Evolutionary conservation across 1,140 invertebrate species (phyloP), one percentile per base, ranked within the genome.

Genomic region (Potamilus streckersoni): DNA sequence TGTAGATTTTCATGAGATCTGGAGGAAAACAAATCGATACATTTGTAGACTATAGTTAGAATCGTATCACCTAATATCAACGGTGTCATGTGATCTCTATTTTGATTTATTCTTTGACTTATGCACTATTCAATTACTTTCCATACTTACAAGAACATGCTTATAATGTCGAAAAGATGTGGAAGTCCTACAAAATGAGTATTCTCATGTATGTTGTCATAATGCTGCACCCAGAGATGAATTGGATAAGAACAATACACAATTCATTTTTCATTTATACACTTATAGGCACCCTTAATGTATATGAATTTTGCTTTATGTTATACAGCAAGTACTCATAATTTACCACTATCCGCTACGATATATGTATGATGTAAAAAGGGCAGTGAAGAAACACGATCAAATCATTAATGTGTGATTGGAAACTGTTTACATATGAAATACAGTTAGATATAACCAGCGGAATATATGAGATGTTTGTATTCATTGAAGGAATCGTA

Each of bases 131-230:
- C 78, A 89, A 95, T 91, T 96, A 97, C 89, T 95, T 97, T 86
- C 96, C 96, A 78, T 94, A 94, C 86, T 91, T 99, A 71, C 92
- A 93, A 80, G 92, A 93, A 73, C 94, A 96, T 89, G 91, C 93
- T 23, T 90, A 92, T 66, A 92, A 94, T 71, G 91, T 97, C 61
- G 95, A 96, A 78, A 91, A 92, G 77, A 93, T 97, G 85, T 99
- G 97, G 96, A 92, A 94, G 78, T 94, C 95, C 66, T 99, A 99
- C 88, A 99, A 99, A 89, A 93, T 94, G 89, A 93, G 93, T 80
- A 97, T 99, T 56, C 97, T 97, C 2, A 99, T 97, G 0, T 99
- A 94, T 91, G 98, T 98, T 58, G 97, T 96, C 20, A 98, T 99
- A 87, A 91, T 99, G 73, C 91, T 99, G 57, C 95, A 97, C 87